These are phyloP conservation scores for Strigamia transsilvanica DNA, from an alignment of 2,888 invertebrate genomes.

Conservation along the genomic window DNA sequence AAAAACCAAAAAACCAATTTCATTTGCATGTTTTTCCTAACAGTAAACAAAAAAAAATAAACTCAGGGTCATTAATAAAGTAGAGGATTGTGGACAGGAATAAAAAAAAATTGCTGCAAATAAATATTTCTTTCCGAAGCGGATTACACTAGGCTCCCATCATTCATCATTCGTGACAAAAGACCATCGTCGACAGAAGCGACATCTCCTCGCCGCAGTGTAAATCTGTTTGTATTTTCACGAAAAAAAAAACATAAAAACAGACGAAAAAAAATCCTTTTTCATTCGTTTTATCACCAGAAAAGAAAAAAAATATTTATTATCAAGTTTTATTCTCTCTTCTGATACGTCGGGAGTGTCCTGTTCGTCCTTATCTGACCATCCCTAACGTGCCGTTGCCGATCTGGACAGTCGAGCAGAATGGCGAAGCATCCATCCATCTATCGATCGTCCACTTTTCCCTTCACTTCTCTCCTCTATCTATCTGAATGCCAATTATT, in stretches of 20 bases:
- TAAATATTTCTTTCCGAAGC: constrained; percentile 36
- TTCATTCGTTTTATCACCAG: background rate
- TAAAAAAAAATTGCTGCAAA: constrained; percentile 23
- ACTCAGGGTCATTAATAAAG: constrained; percentile 20
- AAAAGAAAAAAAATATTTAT: background rate
- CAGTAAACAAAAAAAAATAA: background rate
- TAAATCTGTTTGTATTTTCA: constrained; percentile 23
- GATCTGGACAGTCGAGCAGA: constrained; percentile 19
- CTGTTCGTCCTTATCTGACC: constrained; percentile 16
- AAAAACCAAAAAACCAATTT: background rate
- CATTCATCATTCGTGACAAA: constrained; percentile 44
- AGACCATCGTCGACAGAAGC: constrained; percentile 39
- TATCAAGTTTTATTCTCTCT: constrained; percentile 3
- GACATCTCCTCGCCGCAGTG: constrained; percentile 39
- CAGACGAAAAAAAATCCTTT: background rate
- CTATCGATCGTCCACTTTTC: constrained; percentile 52
- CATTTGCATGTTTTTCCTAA: background rate
- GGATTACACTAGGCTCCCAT: constrained; percentile 39
- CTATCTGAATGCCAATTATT: constrained; percentile 53
- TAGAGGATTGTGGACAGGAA: constrained; percentile 22
- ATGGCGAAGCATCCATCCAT: constrained; percentile 28
- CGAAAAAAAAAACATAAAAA: background rate
- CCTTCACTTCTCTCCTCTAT: constrained; percentile 35
- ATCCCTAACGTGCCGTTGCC: constrained; percentile 30
- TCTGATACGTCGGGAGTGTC: background rate